Percentiles rank a stretch among this genome's conserved stretches.
These are phyloP conservation scores for Trichonephila clavata DNA, from an alignment of 1,140 invertebrate genomes.

Conservation along the genomic window DNA sequence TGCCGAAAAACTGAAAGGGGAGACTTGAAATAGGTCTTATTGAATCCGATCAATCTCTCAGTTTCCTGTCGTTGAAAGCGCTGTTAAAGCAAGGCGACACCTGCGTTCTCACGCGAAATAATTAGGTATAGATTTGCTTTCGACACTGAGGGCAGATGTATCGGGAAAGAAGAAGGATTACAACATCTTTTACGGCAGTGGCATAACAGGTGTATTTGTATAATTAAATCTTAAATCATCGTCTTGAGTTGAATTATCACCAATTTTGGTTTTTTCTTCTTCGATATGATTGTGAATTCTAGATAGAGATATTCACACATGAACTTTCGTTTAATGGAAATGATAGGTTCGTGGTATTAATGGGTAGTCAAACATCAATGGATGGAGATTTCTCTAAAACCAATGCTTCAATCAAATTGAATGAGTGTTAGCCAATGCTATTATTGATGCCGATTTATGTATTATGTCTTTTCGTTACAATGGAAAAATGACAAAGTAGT, in stretches of 20 bases:
- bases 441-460: not conserved
- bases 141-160: slow-evolving; percentile 25
- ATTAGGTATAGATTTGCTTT: not conserved
- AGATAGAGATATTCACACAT: not conserved
- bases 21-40: not conserved
- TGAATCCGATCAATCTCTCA: slow-evolving; percentile 14
- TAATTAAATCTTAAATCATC: not conserved
- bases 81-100: not conserved
- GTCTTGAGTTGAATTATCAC: not conserved
- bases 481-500: too few relatives aligned
- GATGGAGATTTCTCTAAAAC: not conserved
- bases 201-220: not conserved
- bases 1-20: not conserved
- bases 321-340: not conserved
- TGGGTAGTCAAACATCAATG: not conserved
- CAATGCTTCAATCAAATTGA: not conserved
- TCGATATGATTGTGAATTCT: not conserved
- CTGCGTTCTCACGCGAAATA: not conserved
- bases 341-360: not conserved
- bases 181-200: not conserved
- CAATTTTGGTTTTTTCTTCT: not conserved
- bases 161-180: not conserved
- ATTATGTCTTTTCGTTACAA: not conserved
- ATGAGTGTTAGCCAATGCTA: not conserved
- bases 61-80: not conserved